A percentile compares a stretch with the other conserved stretches of the same genome.
These are phyloP conservation scores for Perizoma affinitatum DNA, from an alignment of 2,888 invertebrate species.

Conservation along the genomic window DNA sequence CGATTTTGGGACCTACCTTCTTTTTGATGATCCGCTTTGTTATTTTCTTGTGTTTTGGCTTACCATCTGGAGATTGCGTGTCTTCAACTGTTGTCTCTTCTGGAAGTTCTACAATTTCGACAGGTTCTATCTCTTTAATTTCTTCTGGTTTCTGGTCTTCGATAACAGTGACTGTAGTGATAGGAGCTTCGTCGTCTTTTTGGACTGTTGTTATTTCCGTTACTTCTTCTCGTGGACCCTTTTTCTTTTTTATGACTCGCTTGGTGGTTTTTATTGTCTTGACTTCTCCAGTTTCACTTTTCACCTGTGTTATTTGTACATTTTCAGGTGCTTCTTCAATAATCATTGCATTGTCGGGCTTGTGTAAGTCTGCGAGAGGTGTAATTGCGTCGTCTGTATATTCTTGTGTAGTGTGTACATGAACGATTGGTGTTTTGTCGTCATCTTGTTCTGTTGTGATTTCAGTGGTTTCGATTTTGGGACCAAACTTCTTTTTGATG, in stretches of 20 bases:
- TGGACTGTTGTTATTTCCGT: conserved; percentile 46
- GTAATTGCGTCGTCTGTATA: conserved; percentile 42
- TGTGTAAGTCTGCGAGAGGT: conserved; percentile 41
- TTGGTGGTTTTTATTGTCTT: too few relatives aligned
- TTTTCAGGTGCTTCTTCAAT: conserved; percentile 33
- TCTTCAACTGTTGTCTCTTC: conserved; percentile 40
- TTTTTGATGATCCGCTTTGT: conserved; percentile 44
- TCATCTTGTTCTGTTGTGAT: conserved; percentile 41
- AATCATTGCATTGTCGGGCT: conserved; percentile 39
- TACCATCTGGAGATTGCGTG: conserved; percentile 28
- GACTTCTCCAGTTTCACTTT: conserved; percentile 47
- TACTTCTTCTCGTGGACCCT: background rate
- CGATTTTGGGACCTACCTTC: conserved; percentile 48
- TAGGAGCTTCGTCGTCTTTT: conserved; percentile 46
- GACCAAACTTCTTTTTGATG: conserved; percentile 29
- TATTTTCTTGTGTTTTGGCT: conserved; percentile 25
- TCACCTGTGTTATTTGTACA: conserved; percentile 52
- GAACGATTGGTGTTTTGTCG: conserved; percentile 44
- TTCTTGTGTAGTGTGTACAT: conserved; percentile 35
- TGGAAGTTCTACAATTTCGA: conserved; percentile 59
- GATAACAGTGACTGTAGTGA: conserved; percentile 40
- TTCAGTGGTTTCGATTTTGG: conserved; percentile 16
- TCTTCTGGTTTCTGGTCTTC: conserved; percentile 48
- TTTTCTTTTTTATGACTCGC: background rate
- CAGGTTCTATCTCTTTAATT: conserved; percentile 49